phyloP scores from a whole-genome alignment of 2,888 invertebrate species.

The Drosophila rellima region DNA sequence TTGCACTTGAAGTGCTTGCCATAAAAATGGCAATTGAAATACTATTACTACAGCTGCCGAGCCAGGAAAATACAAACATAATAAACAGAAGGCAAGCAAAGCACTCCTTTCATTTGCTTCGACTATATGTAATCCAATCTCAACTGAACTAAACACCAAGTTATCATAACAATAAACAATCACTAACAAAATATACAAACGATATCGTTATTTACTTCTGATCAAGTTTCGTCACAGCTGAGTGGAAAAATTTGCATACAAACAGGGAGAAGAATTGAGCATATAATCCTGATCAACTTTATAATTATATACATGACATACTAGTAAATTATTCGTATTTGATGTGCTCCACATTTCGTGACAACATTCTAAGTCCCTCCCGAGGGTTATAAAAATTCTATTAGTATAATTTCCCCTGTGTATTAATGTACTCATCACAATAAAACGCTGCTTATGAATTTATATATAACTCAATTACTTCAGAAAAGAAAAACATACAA shows the following conservation, averaged over 20 bases:
- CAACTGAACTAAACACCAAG: not conserved
- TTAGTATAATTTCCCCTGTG: conserved; percentile 11
- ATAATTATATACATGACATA: not conserved
- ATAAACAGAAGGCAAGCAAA: not conserved
- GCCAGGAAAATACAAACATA: conserved; percentile 1
- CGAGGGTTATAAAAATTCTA: not conserved
- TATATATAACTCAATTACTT: conserved; percentile 6
- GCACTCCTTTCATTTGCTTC: not conserved
- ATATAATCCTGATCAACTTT: not conserved
- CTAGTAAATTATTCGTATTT: not conserved
- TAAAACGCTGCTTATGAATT: not conserved
- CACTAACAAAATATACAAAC: not conserved
- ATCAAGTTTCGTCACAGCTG: conserved; percentile 3
- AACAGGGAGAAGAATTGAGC: not conserved
- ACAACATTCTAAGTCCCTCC: not conserved
- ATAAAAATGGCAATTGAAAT: not conserved
- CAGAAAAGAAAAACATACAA: not conserved
- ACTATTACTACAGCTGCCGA: conserved; percentile 2
- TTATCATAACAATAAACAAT: not conserved
- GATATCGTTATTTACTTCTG: not conserved
- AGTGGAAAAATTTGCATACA: not conserved
- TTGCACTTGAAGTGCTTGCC: conserved; percentile 2
- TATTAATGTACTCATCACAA: not conserved
- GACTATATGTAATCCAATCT: not conserved
- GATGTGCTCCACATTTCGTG: not conserved